Evolutionary conservation across 1,140 invertebrate species (phyloP).

Genomic region (Caenorhabditis latens): DNA sequence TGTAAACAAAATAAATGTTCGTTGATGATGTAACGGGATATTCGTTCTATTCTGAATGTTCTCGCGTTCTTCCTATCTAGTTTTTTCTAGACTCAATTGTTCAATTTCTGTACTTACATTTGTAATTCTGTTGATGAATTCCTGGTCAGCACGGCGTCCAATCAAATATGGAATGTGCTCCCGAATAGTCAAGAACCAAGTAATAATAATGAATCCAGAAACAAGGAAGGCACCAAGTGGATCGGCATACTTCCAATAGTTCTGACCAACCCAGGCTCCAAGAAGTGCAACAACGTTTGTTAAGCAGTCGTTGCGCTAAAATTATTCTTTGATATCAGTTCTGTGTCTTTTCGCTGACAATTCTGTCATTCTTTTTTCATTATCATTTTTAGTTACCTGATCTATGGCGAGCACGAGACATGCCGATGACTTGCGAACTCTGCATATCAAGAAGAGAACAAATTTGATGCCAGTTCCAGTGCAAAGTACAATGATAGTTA

Average conservation of each 20-base stretch:
- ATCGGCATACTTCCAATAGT: conserved; percentile 65
- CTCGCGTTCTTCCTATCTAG: not conserved
- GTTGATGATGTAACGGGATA: not conserved
- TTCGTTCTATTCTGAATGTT: not conserved
- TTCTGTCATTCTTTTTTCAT: not conserved
- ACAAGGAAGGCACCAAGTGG: conserved; percentile 49
- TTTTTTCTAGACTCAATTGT: not conserved
- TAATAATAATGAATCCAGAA: conserved; percentile 69
- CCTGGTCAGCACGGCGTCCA: conserved; percentile 73
- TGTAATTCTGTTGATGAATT: conserved; percentile 77
- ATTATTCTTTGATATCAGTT: not conserved
- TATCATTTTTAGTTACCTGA: conserved; percentile 56
- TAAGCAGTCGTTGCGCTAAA: conserved; percentile 67
- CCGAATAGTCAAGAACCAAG: conserved; percentile 73
- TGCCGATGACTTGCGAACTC: conserved; percentile 58
- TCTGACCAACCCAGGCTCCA: conserved; percentile 69
- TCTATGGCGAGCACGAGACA: conserved; percentile 68
- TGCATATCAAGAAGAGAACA: conserved; percentile 65
- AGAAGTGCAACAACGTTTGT: conserved; percentile 71
- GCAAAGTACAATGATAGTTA: conserved; percentile 63
- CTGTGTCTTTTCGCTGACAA: not conserved
- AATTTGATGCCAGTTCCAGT: conserved; percentile 59
- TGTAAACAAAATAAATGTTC: conserved; percentile 57
- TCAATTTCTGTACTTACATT: conserved; percentile 65
- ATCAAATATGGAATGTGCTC: conserved; percentile 73